phyloP scores from a whole-genome alignment of 2,888 invertebrate genomes.

The Hanleya hanleyi region DNA sequence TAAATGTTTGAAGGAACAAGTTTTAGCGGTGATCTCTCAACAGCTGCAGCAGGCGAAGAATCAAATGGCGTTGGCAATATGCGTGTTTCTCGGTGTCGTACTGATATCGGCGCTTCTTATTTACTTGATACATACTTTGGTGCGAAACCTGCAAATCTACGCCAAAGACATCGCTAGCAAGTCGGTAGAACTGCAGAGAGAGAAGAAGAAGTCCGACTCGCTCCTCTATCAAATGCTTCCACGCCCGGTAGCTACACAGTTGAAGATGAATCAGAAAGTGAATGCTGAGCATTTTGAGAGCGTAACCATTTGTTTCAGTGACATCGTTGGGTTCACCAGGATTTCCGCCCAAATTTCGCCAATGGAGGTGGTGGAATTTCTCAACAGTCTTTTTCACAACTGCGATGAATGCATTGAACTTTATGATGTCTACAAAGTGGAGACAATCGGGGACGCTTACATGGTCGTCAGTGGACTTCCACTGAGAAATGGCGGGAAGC shows the following conservation, averaged over 20 bases:
- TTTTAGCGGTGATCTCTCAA: conserved; percentile 13
- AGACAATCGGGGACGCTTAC: conserved; percentile 11
- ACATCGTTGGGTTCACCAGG: conserved; percentile 15
- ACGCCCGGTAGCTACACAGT: conserved; percentile 1
- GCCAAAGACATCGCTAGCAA: conserved; percentile 38
- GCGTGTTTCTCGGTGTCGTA: conserved; percentile 33
- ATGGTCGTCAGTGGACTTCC: conserved; percentile 16
- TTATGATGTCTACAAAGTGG: not conserved
- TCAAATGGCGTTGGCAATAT: conserved; percentile 26
- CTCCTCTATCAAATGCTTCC: conserved; percentile 18
- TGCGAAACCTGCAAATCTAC: conserved; percentile 36
- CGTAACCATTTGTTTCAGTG: conserved; percentile 16
- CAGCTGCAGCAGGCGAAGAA: conserved; percentile 20
- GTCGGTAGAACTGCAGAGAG: conserved; percentile 28
- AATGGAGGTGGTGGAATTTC: conserved; percentile 19
- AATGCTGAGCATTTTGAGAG: conserved; percentile 16
- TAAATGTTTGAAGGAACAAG: conserved; percentile 16
- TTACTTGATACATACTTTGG: conserved; percentile 32
- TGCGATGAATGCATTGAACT: conserved; percentile 5
- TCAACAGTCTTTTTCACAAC: conserved; percentile 9
- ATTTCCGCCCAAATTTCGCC: conserved; percentile 11
- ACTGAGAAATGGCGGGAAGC: conserved; percentile 11
- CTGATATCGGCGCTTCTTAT: conserved; percentile 34
- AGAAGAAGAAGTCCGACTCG: conserved; percentile 15
- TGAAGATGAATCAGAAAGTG: conserved; percentile 1